phyloP scores from a whole-genome alignment of 1,140 invertebrate genomes.

The Apis laboriosa region DNA sequence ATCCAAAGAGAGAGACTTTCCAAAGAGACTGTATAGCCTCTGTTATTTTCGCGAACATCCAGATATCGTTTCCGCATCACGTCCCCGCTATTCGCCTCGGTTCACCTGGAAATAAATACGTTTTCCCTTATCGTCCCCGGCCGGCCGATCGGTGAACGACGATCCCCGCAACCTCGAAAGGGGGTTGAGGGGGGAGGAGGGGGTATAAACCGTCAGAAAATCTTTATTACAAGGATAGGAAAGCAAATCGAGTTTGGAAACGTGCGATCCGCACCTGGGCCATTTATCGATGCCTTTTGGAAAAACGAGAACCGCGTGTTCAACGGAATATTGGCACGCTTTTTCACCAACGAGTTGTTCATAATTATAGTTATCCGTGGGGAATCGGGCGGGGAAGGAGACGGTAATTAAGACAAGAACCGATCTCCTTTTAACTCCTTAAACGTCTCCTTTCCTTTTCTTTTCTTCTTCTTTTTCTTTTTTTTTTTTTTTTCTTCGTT shows the following conservation, averaged over 20 bases:
- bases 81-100: conserved; percentile 77
- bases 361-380: conserved; percentile 31
- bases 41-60: conserved; percentile 73
- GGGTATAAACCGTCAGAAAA: conserved; percentile 14
- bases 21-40: conserved; percentile 68
- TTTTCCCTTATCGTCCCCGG: conserved; percentile 62
- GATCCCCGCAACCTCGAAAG: conserved; percentile 34
- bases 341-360: neutral
- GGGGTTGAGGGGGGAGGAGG: too few species aligned
- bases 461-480: neutral
- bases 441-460: neutral
- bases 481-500: neutral
- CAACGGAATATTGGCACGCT: neutral
- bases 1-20: conserved; percentile 27
- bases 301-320: neutral
- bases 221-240: conserved; percentile 1
- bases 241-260: too few species aligned
- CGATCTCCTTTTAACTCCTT: too few species aligned
- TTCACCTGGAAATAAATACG: conserved; percentile 77
- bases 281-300: neutral
- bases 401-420: conserved; percentile 14
- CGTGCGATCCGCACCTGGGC: neutral
- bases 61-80: conserved; percentile 78
- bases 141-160: conserved; percentile 57
- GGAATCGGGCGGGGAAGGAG: conserved; percentile 26